Conservation (phyloP, 2,888 invertebrate genomes). For the Asteroscopus sphinx region DNA sequence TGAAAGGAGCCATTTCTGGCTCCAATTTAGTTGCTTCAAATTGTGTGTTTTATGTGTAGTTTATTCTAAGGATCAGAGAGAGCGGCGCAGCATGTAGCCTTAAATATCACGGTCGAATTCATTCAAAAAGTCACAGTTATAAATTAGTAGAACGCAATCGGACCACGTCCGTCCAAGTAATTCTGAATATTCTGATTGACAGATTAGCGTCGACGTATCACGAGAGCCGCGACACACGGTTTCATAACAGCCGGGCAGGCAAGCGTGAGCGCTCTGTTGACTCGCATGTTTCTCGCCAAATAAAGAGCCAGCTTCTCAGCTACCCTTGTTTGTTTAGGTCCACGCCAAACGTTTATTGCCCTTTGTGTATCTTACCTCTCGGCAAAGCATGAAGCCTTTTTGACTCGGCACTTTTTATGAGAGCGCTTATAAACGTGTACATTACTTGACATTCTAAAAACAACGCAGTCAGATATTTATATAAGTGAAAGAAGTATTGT, state of each 20-base stretch:
- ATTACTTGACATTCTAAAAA: constrained; percentile 74
- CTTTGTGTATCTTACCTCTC: constrained; percentile 87
- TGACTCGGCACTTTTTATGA: constrained; percentile 88
- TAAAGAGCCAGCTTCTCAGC: constrained; percentile 88
- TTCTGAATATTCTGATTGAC: constrained; percentile 75
- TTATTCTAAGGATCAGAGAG: no score
- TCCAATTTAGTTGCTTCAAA: no score
- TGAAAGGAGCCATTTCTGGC: no score
- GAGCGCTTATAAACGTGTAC: constrained; percentile 83
- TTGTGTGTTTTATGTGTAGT: no score
- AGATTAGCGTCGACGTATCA: constrained; percentile 70
- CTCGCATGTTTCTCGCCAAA: constrained; percentile 88
- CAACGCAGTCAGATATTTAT: constrained; percentile 63
- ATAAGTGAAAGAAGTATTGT: constrained; percentile 54
- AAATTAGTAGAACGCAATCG: constrained; percentile 49
- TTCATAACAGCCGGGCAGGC: constrained; percentile 61
- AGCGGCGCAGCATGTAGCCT: constrained; percentile 23
- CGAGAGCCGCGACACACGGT: constrained; percentile 59
- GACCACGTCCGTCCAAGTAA: constrained; percentile 40
- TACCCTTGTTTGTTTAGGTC: constrained; percentile 89
- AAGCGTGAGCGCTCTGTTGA: constrained; percentile 76
- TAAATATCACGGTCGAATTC: constrained; percentile 46
- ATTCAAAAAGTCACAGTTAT: constrained; percentile 34
- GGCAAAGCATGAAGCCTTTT: constrained; percentile 88
- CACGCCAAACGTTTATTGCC: constrained; percentile 87